Conservation (phyloP, 2,888 invertebrate species). For the Sisyra nigra region DNA sequence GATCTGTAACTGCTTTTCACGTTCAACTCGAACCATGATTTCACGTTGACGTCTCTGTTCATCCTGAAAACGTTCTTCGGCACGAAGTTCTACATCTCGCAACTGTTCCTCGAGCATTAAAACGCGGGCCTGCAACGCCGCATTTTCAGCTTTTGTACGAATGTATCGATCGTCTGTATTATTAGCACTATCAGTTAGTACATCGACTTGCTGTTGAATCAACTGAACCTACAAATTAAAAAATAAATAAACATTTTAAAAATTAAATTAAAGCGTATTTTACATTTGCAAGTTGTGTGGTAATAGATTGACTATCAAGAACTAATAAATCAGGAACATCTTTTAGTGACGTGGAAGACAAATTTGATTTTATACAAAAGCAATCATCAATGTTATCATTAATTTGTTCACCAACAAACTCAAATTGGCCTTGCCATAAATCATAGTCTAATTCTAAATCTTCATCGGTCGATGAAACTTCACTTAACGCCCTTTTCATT, state of each 20-base stretch:
- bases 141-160: slow-evolving; percentile 84
- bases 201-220: slow-evolving; percentile 83
- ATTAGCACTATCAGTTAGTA: slow-evolving; percentile 74
- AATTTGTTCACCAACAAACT: slow-evolving; percentile 44
- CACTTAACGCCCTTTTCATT: no score
- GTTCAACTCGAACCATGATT: slow-evolving; percentile 62
- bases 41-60: slow-evolving; percentile 80
- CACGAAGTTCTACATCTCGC: slow-evolving; percentile 37
- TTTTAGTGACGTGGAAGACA: no score
- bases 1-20: slow-evolving; percentile 63
- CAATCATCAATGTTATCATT: no score
- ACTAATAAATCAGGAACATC: no score
- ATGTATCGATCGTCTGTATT: slow-evolving; percentile 79
- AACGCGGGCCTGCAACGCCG: slow-evolving; percentile 75
- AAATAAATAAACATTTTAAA: neutral
- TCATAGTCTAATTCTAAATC: slow-evolving; percentile 59
- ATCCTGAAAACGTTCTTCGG: slow-evolving; percentile 38
- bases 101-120: slow-evolving; percentile 85
- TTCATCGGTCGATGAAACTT: neutral
- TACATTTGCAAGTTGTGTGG: neutral
- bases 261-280: neutral
- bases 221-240: slow-evolving; percentile 60
- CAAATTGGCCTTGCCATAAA: slow-evolving; percentile 81
- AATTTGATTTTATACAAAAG: no score
- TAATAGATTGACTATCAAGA: no score